Conservation (phyloP, 1,140 invertebrate species). For the Riptortus pedestris region DNA sequence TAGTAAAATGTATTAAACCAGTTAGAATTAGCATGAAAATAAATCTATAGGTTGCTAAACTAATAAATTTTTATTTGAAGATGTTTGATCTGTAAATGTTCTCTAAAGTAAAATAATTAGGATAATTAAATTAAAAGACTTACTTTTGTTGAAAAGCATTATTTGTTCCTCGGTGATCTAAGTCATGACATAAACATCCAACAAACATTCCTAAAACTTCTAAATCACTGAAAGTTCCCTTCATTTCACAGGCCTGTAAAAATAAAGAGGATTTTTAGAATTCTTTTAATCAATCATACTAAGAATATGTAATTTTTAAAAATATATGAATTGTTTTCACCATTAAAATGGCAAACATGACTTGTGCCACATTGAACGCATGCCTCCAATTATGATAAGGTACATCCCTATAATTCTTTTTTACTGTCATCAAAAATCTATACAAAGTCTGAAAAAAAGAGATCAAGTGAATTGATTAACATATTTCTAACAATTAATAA, state of each 20-base stretch:
- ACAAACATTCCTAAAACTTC: slow-evolving; percentile 56
- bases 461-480: background rate
- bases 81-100: no score
- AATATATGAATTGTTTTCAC: slow-evolving; percentile 33
- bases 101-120: background rate
- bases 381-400: slow-evolving; percentile 61
- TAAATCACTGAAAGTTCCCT: slow-evolving; percentile 45
- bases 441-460: slow-evolving; percentile 36
- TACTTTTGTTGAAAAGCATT: slow-evolving; percentile 61
- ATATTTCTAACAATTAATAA: no score
- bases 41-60: background rate
- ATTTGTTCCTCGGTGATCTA: slow-evolving; percentile 58
- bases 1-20: no score
- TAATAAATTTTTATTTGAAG: background rate
- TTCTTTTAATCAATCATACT: background rate
- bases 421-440: slow-evolving; percentile 50
- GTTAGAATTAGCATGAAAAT: background rate
- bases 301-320: background rate
- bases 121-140: slow-evolving; percentile 30
- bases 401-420: slow-evolving; percentile 57
- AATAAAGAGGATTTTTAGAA: no score
- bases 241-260: slow-evolving; percentile 41
- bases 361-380: slow-evolving; percentile 54
- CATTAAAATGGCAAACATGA: slow-evolving; percentile 52
- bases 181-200: slow-evolving; percentile 59